Evolutionary conservation across 2,888 invertebrate species (phyloP).

Genomic region (Xestia ashworthii): DNA sequence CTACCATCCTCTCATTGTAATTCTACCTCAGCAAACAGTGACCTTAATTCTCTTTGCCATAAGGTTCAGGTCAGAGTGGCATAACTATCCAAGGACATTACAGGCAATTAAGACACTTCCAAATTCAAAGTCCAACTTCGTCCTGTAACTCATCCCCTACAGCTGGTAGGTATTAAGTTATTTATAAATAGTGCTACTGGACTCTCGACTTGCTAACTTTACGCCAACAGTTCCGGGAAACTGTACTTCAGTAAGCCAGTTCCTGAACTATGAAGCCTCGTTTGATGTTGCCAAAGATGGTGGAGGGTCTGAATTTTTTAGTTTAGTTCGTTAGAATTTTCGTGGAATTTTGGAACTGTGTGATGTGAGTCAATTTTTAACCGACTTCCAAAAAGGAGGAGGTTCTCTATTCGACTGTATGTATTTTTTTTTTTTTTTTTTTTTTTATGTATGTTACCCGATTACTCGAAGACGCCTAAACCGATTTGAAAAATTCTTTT

Average conservation of each 20-base stretch:
- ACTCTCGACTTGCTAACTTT: conserved; percentile 35
- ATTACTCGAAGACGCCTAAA: too few species aligned
- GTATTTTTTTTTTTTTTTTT: too few species aligned
- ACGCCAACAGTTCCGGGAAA: conserved; percentile 3
- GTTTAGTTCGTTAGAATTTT: not conserved
- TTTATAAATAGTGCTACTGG: conserved; percentile 47
- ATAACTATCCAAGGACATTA: not conserved
- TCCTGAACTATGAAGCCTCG: conserved; percentile 35
- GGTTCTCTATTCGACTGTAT: too few species aligned
- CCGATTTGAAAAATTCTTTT: too few species aligned
- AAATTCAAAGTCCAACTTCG: conserved; percentile 23
- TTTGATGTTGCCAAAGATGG: conserved; percentile 40
- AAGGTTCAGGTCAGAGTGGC: not conserved
- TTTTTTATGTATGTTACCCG: too few species aligned
- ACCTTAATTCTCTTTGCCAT: not conserved
- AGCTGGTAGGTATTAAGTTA: conserved; percentile 40
- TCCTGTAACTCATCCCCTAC: conserved; percentile 32
- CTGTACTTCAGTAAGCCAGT: conserved; percentile 26
- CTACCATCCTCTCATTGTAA: not conserved
- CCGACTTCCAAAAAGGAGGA: too few species aligned
- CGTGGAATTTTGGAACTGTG: not conserved
- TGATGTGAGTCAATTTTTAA: not conserved
- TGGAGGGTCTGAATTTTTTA: conserved; percentile 32
- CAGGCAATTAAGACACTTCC: conserved; percentile 5
- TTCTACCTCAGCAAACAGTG: not conserved